A percentile compares a stretch with the other conserved stretches of the same genome.
These are phyloP conservation scores for Atta cephalotes DNA, from an alignment of 1,140 invertebrate genomes.

Conservation along the genomic window DNA sequence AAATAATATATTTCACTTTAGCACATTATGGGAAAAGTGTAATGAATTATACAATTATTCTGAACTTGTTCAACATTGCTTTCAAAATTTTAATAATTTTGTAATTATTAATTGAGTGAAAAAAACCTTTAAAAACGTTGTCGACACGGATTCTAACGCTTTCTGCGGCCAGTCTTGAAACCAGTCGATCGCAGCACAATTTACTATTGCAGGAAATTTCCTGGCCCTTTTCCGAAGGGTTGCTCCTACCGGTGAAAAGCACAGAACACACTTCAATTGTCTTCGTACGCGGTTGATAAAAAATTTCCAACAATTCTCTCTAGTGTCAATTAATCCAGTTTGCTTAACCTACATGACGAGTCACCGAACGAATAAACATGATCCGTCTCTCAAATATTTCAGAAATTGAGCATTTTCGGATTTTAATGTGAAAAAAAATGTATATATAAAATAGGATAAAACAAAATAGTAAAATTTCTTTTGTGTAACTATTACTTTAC, in stretches of 20 bases:
- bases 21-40: neutral
- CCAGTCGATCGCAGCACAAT: slow-evolving; percentile 97
- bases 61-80: neutral
- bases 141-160: slow-evolving; percentile 95
- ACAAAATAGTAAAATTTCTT: neutral
- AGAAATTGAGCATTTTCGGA: neutral
- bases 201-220: slow-evolving; percentile 97
- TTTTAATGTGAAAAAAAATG: neutral
- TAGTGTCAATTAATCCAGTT: slow-evolving; percentile 93
- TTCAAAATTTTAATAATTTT: neutral
- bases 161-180: slow-evolving; percentile 98
- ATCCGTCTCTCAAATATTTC: neutral
- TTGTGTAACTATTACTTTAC: neutral
- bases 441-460: neutral
- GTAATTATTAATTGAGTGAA: neutral
- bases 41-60: neutral
- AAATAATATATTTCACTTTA: neutral
- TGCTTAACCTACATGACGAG: slow-evolving; percentile 87
- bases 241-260: slow-evolving; percentile 95
- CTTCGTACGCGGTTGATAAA: slow-evolving; percentile 96
- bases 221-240: slow-evolving; percentile 94
- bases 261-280: slow-evolving; percentile 92
- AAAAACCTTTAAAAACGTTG: slow-evolving; percentile 89
- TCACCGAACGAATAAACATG: neutral
- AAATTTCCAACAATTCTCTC: slow-evolving; percentile 98